Evolutionary conservation across 2,888 invertebrate species (phyloP).

Genomic region (Allygus modestus): DNA sequence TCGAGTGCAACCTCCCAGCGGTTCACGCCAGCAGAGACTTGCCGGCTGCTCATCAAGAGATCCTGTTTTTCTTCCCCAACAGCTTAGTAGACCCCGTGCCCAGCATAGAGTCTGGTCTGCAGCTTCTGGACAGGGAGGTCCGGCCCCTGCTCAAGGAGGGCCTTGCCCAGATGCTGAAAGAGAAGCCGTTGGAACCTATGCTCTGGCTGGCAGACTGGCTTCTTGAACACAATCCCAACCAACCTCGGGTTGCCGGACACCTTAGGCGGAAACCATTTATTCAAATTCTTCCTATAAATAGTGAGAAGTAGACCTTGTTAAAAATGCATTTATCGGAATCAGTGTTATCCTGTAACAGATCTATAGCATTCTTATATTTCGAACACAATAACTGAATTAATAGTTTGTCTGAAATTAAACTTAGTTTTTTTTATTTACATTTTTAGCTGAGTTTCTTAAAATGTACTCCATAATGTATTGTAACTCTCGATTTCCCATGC

Average conservation of each 20-base stretch:
- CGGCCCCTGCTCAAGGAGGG: constrained; percentile 81
- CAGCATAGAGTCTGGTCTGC: constrained; percentile 79
- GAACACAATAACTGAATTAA: too few species aligned
- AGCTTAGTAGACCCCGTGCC: constrained; percentile 86
- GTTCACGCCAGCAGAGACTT: constrained; percentile 87
- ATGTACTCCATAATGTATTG: too few species aligned
- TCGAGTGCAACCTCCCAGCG: constrained; percentile 76
- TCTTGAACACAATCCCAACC: constrained; percentile 85
- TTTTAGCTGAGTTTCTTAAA: too few species aligned
- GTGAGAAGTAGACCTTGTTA: not conserved
- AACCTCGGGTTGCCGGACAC: constrained; percentile 77
- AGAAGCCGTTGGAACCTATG: constrained; percentile 86
- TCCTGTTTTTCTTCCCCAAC: constrained; percentile 92
- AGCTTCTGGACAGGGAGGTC: constrained; percentile 83
- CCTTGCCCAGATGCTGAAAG: constrained; percentile 81
- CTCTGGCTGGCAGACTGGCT: constrained; percentile 89
- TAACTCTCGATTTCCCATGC: too few species aligned
- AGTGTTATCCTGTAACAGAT: not conserved
- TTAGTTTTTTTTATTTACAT: too few species aligned
- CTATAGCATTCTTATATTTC: not conserved
- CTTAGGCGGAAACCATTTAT: constrained; percentile 18
- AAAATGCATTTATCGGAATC: not conserved
- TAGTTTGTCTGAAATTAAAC: too few species aligned
- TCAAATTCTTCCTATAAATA: not conserved
- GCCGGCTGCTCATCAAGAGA: constrained; percentile 85